Evolutionary conservation across 2,888 invertebrate genomes (phyloP), one percentile per base, ranked within the genome.

Genomic region (Leptopilina myrica): DNA sequence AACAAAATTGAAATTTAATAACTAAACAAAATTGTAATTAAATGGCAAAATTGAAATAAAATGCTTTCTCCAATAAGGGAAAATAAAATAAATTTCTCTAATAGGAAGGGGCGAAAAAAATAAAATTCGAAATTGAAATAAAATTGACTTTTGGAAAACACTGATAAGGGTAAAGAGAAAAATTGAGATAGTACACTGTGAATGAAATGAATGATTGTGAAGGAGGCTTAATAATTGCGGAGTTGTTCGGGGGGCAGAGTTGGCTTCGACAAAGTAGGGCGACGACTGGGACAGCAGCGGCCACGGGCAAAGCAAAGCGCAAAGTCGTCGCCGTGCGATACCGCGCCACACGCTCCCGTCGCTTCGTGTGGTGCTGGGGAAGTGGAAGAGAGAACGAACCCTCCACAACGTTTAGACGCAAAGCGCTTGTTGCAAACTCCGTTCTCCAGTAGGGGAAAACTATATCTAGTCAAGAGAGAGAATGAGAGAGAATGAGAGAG

Each of bases 191-290:
- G 53, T 14, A 43, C 43, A 49, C 26, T 49, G 73, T 20, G 26
- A n/a, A 43, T 43, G 14, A 3, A 64, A 14, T 11, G 56, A 33
- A 53, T 33, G 49, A 26, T 53, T 59, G 12, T 59, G 77, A 78
- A 67, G 69, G 82, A 79, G 77, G 80, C 76, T 79, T 73, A 73
- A 59, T 77, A 79, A 81, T 11, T 80, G 81, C 79, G 80, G 33
- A 77, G 80, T 49, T 46, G 46, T 8, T 49, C 49, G 49, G 81
- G 78, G 79, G 73, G 79, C 83, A 77, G 81, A 83, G 83, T 83
- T 83, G 86, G 90, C 90, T 90, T 90, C 86, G 90, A 89, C 90
- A 91, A 91, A 91, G 90, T 91, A 91, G 90, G 90, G 90, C 90
- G 90, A 91, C 90, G 90, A 91, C 91, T 91, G 91, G 90, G 90